Evolutionary conservation across 2,888 invertebrate genomes (phyloP), one percentile per base, ranked within the genome.

Genomic region (Drosophila koepferae): DNA sequence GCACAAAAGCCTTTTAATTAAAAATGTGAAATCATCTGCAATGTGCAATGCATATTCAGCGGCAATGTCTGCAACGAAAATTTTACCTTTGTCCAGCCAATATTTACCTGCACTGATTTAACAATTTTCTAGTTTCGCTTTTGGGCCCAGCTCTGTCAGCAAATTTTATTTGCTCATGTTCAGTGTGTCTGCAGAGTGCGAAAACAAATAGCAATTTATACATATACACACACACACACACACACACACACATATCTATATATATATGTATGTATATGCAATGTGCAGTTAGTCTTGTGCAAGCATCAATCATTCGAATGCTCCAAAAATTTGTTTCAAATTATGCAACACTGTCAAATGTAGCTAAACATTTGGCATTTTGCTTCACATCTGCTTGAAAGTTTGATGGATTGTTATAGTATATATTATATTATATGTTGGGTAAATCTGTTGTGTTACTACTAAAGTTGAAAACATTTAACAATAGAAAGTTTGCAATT

Each of bases 61-160:
- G 36, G 46, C 62, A 72, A 54, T 72, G 34, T 72, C 58, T 66
- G 61, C 63, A 49, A 23, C 49, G 49, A 18, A 34, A 36, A 51
- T 38, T 71, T 67, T 64, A 64, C 78, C 71, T 71, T 71, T 67
- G 56, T 55, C 44, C 31, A 64, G 72, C 60, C 74, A 87, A 85
- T 85, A 87, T 85, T 87, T 82, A 55, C 74, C 85, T 82, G 85
- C 65, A 77, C 80, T 85, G 85, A 85, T 87, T 85, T 87, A 80
- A 76, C 36, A 77, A 85, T 73, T 80, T 83, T 85, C 70, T 84
- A 75, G 77, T 80, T 23, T n/a, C 9, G 55, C 55, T 40, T 49
- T 68, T 67, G 66, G 63, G 61, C 64, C 63, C 16, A 34, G 71
- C 71, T 66, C 71, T 72, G 80, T 58, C 82, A 73, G 60, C 72